Percentiles rank a stretch among this genome's conserved stretches.
These are phyloP conservation scores for Drosophila anomelani DNA, from an alignment of 2,888 invertebrate genomes.

Conservation along the genomic window DNA sequence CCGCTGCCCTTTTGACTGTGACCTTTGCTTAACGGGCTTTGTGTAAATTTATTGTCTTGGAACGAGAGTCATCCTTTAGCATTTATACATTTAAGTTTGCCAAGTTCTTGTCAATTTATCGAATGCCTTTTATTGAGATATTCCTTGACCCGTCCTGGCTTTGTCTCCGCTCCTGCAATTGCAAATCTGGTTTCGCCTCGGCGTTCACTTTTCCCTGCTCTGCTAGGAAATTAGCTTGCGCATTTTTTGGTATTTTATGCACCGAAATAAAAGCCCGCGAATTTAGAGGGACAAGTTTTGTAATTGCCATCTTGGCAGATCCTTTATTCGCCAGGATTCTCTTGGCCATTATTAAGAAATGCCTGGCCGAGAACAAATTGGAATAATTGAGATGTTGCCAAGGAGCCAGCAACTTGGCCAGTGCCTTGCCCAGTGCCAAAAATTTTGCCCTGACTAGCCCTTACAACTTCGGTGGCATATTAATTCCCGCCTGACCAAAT, in stretches of 20 bases:
- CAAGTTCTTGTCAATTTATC: constrained; percentile 75
- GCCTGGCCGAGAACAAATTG: constrained; percentile 38
- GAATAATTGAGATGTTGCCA: constrained; percentile 53
- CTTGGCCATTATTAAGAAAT: constrained; percentile 44
- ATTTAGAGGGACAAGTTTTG: constrained; percentile 30
- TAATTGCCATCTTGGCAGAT: constrained; percentile 40
- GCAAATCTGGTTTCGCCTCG: constrained; percentile 19
- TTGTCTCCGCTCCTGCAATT: constrained; percentile 58
- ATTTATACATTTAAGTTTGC: constrained; percentile 71
- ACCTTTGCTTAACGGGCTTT: constrained; percentile 16
- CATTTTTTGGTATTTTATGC: constrained; percentile 48
- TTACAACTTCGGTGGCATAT: constrained; percentile 10
- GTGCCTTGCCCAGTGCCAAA: constrained; percentile 23
- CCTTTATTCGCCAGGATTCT: constrained; percentile 40
- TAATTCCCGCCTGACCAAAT: constrained; percentile 20
- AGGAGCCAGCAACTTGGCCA: constrained; percentile 18
- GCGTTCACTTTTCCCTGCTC: constrained; percentile 2
- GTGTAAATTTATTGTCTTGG: constrained; percentile 68
- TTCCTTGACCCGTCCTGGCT: constrained; percentile 61
- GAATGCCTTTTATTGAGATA: constrained; percentile 68
- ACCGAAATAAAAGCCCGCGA: constrained; percentile 32
- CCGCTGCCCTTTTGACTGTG: constrained; percentile 33
- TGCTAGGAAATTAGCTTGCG: constrained; percentile 63
- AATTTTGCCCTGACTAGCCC: constrained; percentile 6
- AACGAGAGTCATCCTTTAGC: constrained; percentile 50